Evolutionary conservation across 2,888 invertebrate genomes (phyloP), one percentile per base, ranked within the genome.

Genomic region (Parapristionchus giblindavisi): DNA sequence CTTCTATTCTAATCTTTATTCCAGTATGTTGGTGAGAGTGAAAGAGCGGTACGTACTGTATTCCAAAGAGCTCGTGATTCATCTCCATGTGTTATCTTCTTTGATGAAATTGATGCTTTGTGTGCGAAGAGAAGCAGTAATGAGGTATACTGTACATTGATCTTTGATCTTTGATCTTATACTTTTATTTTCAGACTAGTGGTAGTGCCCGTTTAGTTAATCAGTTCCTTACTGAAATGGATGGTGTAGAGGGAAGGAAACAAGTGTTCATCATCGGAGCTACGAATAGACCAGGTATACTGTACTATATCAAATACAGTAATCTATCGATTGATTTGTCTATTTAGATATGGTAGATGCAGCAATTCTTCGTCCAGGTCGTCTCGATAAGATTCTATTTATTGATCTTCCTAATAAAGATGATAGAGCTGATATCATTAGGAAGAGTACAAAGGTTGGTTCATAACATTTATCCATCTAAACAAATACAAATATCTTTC

Each of bases 181-280:
- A n/a, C n/a, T n/a, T n/a, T n/a, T n/a, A 32, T 11, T 65, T 21
- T 38, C 76, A 89, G 89, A 88, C 88, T 70, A 88, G 89, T 32
- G 88, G 89, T 14, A 89, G 89, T 80, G 88, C 86, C 2, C 92
- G 97, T 40, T 94, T 99, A 21, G 97, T 99, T 0, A 99, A 97
- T 89, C 97, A 98, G 89, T 90, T 99, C 89, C 90, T 99, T 66
- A 97, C 97, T 0, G 98, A 99, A 91, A 96, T 99, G 97, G 98
- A 99, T 88, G 98, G 98, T 3, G 92, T 98, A 54, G 94, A 95
- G 88, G 92, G 92, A 38, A 92, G 97, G 65, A 92, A 93, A 88
- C 94, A 94, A 1, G 97, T 99, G 4, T 99, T 94, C 88, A 91
- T 99, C 29, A 92, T 99, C 90, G 98, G 95, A 0, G 98, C 98